These are phyloP conservation scores for Volucella bombylans DNA, from an alignment of 2,888 invertebrate genomes.

Conservation along the genomic window DNA sequence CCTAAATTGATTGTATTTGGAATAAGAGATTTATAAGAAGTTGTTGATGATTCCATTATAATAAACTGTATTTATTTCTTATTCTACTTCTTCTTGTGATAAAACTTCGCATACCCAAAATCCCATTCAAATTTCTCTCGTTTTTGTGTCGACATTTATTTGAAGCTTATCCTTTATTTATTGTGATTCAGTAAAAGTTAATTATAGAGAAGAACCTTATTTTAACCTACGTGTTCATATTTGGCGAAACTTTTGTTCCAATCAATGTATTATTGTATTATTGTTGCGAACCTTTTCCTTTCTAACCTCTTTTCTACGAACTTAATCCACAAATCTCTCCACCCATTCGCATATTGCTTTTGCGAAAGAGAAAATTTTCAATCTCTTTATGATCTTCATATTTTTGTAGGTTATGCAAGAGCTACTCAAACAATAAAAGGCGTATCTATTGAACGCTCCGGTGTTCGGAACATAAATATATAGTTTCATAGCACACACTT, in stretches of 20 bases:
- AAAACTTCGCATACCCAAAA: no score
- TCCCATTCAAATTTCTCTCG: no score
- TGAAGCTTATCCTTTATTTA: neutral
- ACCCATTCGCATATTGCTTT: neutral
- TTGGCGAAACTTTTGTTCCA: neutral
- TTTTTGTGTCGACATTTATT: neutral
- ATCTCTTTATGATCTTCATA: neutral
- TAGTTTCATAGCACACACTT: neutral
- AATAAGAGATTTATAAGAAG: no score
- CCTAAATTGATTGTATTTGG: no score
- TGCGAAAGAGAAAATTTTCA: neutral
- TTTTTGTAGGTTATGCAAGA: neutral
- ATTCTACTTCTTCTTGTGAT: no score
- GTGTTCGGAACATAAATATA: neutral
- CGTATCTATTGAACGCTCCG: conserved; percentile 3
- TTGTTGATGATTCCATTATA: no score
- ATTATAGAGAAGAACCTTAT: neutral
- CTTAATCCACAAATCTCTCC: neutral
- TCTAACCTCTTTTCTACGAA: neutral
- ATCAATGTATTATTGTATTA: neutral
- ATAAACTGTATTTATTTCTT: no score
- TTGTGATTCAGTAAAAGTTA: neutral
- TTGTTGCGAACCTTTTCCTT: conserved; percentile 5
- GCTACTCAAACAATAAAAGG: neutral
- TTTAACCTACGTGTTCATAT: conserved; percentile 4